Evolutionary conservation across 92 coral and sea anemone genomes (phyloP), one percentile per base, ranked within the genome.

Genomic region (Pocillopora meandrina): DNA sequence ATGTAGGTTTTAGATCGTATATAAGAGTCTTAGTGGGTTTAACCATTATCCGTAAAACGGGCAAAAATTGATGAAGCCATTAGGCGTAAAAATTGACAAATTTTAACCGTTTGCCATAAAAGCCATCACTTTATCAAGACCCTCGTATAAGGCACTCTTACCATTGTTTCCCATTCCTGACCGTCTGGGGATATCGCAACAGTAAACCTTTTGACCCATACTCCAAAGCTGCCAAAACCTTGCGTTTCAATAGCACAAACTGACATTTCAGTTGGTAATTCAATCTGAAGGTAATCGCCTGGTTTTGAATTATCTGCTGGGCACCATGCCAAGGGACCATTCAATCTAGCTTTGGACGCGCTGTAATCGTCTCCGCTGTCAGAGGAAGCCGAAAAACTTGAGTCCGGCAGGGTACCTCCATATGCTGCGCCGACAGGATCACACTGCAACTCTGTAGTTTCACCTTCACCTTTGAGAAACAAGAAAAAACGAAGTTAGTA

Each of bases 381-480:
- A 21, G 72, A 21, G 10, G 72, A 67, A 11, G 72, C 72, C 42
- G 72, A n/a, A 9, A 67, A 67, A 67, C 72, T 67, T 26, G 72
- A 67, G 36, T 67, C 72, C 26, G 72, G 72, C 72, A 67, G 33
- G 33, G 72, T 2, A 21, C 72, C 72, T 67, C 42, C 72, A 2
- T 9, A 67, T 34, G 16, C 72, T 10, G 72, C 72, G 21, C 72
- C 72, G 33, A 67, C 72, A 21, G 72, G 72, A 2, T 67, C 72
- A 67, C 72, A 67, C 72, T 67, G 10, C 72, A 15, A 14, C 26
- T 12, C 72, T 67, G 52, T 42, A 42, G 5, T 42, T 42, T 42
- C 52, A 3, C 52, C 52, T 2, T 42, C 0, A 3, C 52, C 52
- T 42, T 42, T 42, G 52, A 42, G 52, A 42, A 42, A 42, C 5